Evolutionary conservation across 2,113 vertebrate species (phyloP), one percentile per base, ranked within the genome.

Genomic region (Hystrix brachyura): DNA sequence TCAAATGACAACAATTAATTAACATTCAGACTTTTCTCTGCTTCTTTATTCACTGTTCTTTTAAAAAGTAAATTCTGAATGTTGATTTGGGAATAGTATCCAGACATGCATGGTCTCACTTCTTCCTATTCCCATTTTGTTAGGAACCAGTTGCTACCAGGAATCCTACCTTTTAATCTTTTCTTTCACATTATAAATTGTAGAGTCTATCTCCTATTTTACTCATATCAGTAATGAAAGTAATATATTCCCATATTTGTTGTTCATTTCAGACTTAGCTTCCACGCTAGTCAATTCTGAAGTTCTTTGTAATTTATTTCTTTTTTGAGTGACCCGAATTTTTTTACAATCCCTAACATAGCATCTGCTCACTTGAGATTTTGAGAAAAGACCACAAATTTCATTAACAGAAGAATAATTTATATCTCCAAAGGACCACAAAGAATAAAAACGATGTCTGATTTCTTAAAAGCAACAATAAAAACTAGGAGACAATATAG

Each of bases 221-320:
- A 34, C 1, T 7, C 3, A 46, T 59, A 23, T 34, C 29, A 53
- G 11, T 78, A 85, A 95, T 83, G 57, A 90, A n/a, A 13, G 13
- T 23, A 48, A 59, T 34, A 46, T 64, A 53, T 91, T 83, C 72
- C 32, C 27, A 43, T 3, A 57, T 19, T 29, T 82, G 4, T 48
- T 83, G 43, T 43, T 89, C 7, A 57, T 34, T 55, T 93, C 1
- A 72, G 23, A 59, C 1, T 32, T 93, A 83, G 95, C 69, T 87
- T 88, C 2, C 48, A 32, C 60, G 78, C 67, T 71, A 78, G 29
- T 93, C 32, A 86, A 27, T 69, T 78, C 17, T 83, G 78, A 34
- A 83, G 60, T 88, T 21, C 46, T 74, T 95, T 57, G 8, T 5
- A 93, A 74, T 67, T 88, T 80, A 87, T 92, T 78, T 13, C 80